Conservation (phyloP, 2,113 vertebrate genomes). For the Xenopus borealis region DNA sequence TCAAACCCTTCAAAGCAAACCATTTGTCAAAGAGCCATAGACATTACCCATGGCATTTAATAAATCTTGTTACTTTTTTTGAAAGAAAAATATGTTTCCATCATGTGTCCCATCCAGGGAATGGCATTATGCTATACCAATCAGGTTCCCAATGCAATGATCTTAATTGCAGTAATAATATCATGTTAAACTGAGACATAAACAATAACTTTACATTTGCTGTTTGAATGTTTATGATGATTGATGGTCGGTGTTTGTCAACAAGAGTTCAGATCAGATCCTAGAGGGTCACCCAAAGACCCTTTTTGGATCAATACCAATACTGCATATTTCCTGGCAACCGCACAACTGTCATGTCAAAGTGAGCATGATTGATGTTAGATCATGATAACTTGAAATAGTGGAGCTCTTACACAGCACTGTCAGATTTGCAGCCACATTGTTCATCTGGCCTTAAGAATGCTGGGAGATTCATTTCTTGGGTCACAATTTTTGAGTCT, state of each 20-base stretch:
- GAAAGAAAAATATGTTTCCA: too few species aligned
- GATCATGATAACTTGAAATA: background rate
- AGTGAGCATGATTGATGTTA: background rate
- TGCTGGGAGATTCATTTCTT: too few species aligned
- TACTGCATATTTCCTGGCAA: background rate
- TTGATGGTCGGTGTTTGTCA: conserved; percentile 14
- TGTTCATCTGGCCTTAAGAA: background rate
- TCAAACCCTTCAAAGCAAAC: too few species aligned
- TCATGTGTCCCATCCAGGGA: too few species aligned
- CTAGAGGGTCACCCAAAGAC: conserved; percentile 3
- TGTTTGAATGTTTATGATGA: conserved; percentile 19
- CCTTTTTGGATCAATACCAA: conserved; percentile 23
- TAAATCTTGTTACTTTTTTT: too few species aligned
- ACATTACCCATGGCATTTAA: too few species aligned
- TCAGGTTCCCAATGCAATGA: too few species aligned
- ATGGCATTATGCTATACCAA: too few species aligned
- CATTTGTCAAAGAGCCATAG: too few species aligned
- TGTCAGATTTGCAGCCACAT: background rate
- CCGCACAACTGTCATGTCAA: background rate
- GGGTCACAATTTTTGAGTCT: too few species aligned
- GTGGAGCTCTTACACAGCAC: background rate
- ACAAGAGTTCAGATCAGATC: conserved; percentile 7
- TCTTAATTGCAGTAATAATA: too few species aligned
- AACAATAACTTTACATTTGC: background rate
- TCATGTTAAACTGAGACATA: too few species aligned